Base-by-base conservation (phyloP, 2,888 invertebrate genomes). In the Ametastegia equiseti region DNA sequence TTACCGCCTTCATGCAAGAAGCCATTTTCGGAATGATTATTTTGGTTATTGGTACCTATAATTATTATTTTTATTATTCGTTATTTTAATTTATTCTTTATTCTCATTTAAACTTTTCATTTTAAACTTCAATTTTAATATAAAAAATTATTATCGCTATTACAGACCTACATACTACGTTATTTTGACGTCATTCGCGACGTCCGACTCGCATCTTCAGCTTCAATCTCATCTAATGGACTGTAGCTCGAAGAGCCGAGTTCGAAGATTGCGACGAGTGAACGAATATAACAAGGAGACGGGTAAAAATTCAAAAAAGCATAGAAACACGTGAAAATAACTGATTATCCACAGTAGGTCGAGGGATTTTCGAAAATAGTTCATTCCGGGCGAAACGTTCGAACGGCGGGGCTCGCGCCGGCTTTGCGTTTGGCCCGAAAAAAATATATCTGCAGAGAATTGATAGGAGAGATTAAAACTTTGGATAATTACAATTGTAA, bases 81-180 rank as follows among this genome's bases (percentile, higher is more conserved):
- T 65, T 69, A 65, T 36, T 75, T 77, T 80, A 1, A n/a, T 9
- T 81, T 6, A n/a, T 71, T 67, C 60, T 71, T 71, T 45, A 79
- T 82, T 67, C n/a, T 27, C 27, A 47, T 81, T 69, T 71, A 75
- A 50, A 71, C 75, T 27, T 75, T 75, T 81, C 80, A 73, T 33
- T 82, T 81, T 36, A 83, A 81, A 81, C 33, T 81, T 81, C 3
- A 57, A 77, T 81, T 81, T 75, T 81, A 80, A 81, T 81, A 83
- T 81, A 60, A 65, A 86, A 85, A 85, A 86, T 86, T 84, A 85
- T 86, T 84, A 85, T 86, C 84, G 81, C 84, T 84, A 85, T 83
- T 84, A 82, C 84, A 83, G 82, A 77, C 27, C 82, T 84, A 83
- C 77, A 69, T 82, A 63, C 78, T 84, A 80, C 71, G 50, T 42